These are phyloP conservation scores for Emberiza fucata DNA, from an alignment of 2,113 vertebrate species.

Conservation along the genomic window DNA sequence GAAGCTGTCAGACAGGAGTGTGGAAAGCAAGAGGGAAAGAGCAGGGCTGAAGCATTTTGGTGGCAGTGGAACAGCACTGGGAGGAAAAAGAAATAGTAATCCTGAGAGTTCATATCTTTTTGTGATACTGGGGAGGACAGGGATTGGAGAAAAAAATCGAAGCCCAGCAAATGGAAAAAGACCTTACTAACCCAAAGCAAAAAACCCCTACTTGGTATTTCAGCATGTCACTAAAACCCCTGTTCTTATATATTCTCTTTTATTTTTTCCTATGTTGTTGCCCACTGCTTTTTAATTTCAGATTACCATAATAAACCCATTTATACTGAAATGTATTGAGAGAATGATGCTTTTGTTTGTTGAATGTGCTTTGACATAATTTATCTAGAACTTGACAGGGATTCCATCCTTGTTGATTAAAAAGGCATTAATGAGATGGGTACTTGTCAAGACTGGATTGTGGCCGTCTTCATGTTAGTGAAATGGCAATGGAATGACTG, in stretches of 20 bases:
- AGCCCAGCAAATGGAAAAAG: neutral
- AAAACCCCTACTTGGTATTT: fast-evolving
- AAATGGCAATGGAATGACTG: slow-evolving; percentile 35
- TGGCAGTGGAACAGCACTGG: neutral
- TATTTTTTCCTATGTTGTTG: neutral
- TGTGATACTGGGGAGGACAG: neutral
- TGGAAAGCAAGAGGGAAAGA: neutral
- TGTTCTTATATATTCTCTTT: neutral
- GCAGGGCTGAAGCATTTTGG: neutral
- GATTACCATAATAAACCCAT: slow-evolving; percentile 23
- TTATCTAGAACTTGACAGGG: slow-evolving; percentile 58
- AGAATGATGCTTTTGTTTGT: slow-evolving; percentile 12
- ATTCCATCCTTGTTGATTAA: slow-evolving; percentile 71
- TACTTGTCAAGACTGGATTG: slow-evolving; percentile 67
- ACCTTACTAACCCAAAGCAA: neutral
- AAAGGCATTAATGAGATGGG: slow-evolving; percentile 68
- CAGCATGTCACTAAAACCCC: neutral
- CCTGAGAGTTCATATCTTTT: neutral
- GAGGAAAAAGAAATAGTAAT: neutral
- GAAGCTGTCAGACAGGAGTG: neutral
- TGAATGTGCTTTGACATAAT: slow-evolving; percentile 63
- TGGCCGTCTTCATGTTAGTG: slow-evolving; percentile 7
- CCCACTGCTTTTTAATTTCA: neutral
- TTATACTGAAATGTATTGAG: slow-evolving; percentile 12
- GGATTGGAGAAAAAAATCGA: neutral